Base-by-base conservation (phyloP, 2,888 invertebrate genomes). In the Drosophila neotestacea region DNA sequence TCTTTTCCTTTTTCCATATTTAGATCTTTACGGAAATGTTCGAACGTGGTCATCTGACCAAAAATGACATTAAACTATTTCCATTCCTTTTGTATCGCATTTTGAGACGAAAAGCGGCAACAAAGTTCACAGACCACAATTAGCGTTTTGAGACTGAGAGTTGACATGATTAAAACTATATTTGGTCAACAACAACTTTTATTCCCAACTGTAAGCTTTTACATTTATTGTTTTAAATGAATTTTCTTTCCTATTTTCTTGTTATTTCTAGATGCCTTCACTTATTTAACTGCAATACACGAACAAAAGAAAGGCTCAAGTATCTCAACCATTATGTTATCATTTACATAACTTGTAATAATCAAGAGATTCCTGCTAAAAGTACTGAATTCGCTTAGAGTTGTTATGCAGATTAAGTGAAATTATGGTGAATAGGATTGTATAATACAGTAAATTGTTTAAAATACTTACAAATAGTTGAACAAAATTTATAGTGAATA, bases 21-120 rank as follows among this genome's bases (percentile, higher is more conserved):
- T 36, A 84, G 83, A 38, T 87, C 6, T 84, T 87, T n/a, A 52
- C 58, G 1, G 69, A 85, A 47, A 85, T 84, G 87, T 87, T 64
- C 13, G 54, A 73, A 10, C 72, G 44, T 0, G 85, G 85, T 0
- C 67, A 87, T 48, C 59, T 84, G 6, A 79, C 87, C 32, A 85
- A 87, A 41, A 84, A 85, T 34, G 83, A 84, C 16, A 84, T 84
- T 30, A 75, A 70, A 28, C 47, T 48, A 27, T 85, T 74, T 36
- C 83, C 83, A 7, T 55, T 68, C 10, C 54, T 85, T 1, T 52
- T 87, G 0, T 81, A 70, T 27, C 44, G 51, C 1, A 66, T 87
- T 28, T 54, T 84, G 7, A 48, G 13, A 9, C 39, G 11, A 1
- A 58, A 67, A 2, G 11, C 44, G 0, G 5, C 48, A 10, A 10